A percentile compares a stretch with the other conserved stretches of the same genome.
These are phyloP conservation scores for Hipparchia semele DNA, from an alignment of 2,888 invertebrate genomes.

Conservation along the genomic window DNA sequence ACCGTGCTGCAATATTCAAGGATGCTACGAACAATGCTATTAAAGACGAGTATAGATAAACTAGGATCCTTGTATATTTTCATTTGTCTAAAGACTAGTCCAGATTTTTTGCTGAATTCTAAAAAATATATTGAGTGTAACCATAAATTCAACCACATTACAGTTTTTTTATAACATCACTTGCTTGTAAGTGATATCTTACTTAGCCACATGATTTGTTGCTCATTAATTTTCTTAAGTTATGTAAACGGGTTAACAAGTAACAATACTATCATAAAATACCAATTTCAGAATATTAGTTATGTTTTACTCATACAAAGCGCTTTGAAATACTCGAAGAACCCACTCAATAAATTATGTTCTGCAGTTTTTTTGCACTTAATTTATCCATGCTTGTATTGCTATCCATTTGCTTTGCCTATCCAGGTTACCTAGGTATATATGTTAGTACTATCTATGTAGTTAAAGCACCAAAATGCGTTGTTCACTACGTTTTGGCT, in stretches of 20 bases:
- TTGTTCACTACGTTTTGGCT: too few relatives aligned
- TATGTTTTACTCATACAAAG: background rate
- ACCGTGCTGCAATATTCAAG: too few relatives aligned
- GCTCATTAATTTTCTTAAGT: background rate
- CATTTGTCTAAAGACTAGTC: too few relatives aligned
- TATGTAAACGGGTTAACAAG: background rate
- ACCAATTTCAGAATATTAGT: background rate
- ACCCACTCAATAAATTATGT: background rate
- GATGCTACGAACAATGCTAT: too few relatives aligned
- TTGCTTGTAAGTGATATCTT: conserved; percentile 5
- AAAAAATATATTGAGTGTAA: background rate
- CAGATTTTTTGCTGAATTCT: too few relatives aligned
- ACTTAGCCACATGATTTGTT: conserved; percentile 5
- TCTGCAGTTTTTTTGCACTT: background rate
- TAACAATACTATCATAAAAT: conserved; percentile 11
- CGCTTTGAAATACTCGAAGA: background rate
- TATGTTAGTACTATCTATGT: too few relatives aligned
- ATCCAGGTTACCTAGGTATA: too few relatives aligned
- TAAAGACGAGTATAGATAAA: too few relatives aligned
- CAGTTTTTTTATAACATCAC: background rate
- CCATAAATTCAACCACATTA: background rate
- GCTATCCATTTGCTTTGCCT: too few relatives aligned
- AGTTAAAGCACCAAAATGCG: too few relatives aligned
- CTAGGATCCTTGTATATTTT: too few relatives aligned
- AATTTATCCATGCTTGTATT: background rate